phyloP scores from a whole-genome alignment of 92 coral and sea anemone species.

The Phenganax stokvisi region DNA sequence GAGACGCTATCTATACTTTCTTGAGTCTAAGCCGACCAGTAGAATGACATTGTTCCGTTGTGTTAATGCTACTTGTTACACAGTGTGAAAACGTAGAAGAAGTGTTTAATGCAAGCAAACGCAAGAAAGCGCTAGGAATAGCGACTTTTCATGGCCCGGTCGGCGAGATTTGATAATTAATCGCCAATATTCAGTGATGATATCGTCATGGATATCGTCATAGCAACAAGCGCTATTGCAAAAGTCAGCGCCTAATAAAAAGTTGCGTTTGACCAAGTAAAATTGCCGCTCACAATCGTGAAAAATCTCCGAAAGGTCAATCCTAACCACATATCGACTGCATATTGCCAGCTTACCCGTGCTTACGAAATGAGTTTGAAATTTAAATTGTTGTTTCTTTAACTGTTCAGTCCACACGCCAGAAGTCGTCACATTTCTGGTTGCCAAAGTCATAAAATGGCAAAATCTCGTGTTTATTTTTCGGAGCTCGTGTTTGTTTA shows the following conservation, averaged over 20 bases:
- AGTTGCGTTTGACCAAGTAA: slow-evolving; percentile 8
- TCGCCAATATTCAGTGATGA: neutral
- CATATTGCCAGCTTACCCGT: neutral
- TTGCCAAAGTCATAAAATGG: neutral
- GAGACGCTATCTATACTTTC: neutral
- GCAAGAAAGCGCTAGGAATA: too few relatives aligned
- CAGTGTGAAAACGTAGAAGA: neutral
- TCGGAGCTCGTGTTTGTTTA: neutral
- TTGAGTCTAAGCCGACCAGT: too few relatives aligned
- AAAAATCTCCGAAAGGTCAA: neutral
- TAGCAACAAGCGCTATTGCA: slow-evolving; percentile 17
- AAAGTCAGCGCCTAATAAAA: slow-evolving; percentile 4
- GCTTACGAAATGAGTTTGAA: too few relatives aligned
- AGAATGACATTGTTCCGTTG: too few relatives aligned
- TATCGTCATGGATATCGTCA: slow-evolving; percentile 8
- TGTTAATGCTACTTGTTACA: neutral
- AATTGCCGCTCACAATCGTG: slow-evolving; percentile 2
- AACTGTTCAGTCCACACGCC: neutral
- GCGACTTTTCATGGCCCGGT: neutral
- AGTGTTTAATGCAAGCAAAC: too few relatives aligned
- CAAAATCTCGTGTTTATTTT: neutral
- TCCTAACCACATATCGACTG: neutral
- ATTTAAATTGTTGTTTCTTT: neutral
- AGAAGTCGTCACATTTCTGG: neutral
- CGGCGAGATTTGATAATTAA: slow-evolving; percentile 8